Evolutionary conservation across 2,797 vertebrate species (phyloP).

Genomic region (Ctenosaura bakeri): DNA sequence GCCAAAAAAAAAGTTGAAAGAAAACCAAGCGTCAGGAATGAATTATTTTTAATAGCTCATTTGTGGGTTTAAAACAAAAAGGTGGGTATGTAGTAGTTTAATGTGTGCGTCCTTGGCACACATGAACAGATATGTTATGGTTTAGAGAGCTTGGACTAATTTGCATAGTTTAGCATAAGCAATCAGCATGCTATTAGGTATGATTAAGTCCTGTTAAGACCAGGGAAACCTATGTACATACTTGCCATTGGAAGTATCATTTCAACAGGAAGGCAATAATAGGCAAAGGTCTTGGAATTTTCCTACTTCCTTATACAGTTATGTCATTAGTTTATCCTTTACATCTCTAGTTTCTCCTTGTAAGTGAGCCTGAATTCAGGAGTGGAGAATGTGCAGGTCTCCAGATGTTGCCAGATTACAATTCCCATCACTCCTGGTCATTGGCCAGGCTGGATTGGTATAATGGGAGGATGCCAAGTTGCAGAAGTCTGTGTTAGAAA

Average conservation of each 20-base stretch:
- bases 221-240: background rate
- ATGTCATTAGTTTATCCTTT: too few relatives aligned
- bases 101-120: background rate
- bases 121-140: background rate
- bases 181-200: background rate
- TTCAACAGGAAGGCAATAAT: too few relatives aligned
- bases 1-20: background rate
- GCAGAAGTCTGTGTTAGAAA: too few relatives aligned
- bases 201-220: background rate
- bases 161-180: background rate
- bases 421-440: too few relatives aligned
- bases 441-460: too few relatives aligned
- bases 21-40: constrained; percentile 24
- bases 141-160: background rate
- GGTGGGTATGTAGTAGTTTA: background rate
- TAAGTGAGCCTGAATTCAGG: too few relatives aligned
- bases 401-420: too few relatives aligned
- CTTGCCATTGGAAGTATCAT: background rate
- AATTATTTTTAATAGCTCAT: background rate
- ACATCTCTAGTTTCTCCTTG: too few relatives aligned
- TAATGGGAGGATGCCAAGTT: too few relatives aligned
- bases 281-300: too few relatives aligned
- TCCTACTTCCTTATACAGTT: too few relatives aligned
- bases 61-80: background rate
- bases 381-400: too few relatives aligned